These are phyloP conservation scores for Cosmorhoe ocellata DNA, from an alignment of 2,888 invertebrate genomes.

Conservation along the genomic window DNA sequence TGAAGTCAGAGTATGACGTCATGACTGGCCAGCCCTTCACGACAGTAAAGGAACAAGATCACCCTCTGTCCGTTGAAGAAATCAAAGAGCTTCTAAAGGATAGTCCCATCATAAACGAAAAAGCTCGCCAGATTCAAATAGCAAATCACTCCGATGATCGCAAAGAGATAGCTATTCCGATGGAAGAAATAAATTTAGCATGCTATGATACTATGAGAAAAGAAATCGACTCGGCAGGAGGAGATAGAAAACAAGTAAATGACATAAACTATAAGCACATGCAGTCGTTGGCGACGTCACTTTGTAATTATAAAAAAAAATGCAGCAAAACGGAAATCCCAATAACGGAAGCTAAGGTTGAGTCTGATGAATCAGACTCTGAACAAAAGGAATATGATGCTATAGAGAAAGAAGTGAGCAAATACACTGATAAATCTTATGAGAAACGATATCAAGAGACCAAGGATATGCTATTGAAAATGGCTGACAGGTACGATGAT, in stretches of 20 bases:
- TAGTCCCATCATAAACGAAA: conserved; percentile 65
- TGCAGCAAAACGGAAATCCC: conserved; percentile 15
- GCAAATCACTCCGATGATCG: conserved; percentile 42
- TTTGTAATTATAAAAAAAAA: conserved; percentile 48
- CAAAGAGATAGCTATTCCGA: conserved; percentile 53
- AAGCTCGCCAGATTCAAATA: conserved; percentile 73
- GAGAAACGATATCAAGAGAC: conserved; percentile 72
- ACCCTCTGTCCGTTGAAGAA: conserved; percentile 58
- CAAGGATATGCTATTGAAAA: conserved; percentile 62
- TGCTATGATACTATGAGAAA: conserved; percentile 53
- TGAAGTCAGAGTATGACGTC: conserved; percentile 70
- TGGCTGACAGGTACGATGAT: conserved; percentile 65
- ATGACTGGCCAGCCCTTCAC: conserved; percentile 77
- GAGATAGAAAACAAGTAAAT: conserved; percentile 52
- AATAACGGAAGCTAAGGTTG: conserved; percentile 16
- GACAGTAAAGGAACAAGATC: conserved; percentile 55
- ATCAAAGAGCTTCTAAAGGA: conserved; percentile 59
- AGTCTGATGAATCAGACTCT: conserved; percentile 35
- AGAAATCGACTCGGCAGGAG: conserved; percentile 57
- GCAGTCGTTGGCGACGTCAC: conserved; percentile 58
- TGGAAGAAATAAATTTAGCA: conserved; percentile 59
- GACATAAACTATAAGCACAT: conserved; percentile 66
- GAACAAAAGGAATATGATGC: conserved; percentile 61
- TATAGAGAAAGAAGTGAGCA: conserved; percentile 67
- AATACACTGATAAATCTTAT: conserved; percentile 69